Conservation (phyloP, 53 echinoderm and acorn worm species). For the Crossaster papposus region DNA sequence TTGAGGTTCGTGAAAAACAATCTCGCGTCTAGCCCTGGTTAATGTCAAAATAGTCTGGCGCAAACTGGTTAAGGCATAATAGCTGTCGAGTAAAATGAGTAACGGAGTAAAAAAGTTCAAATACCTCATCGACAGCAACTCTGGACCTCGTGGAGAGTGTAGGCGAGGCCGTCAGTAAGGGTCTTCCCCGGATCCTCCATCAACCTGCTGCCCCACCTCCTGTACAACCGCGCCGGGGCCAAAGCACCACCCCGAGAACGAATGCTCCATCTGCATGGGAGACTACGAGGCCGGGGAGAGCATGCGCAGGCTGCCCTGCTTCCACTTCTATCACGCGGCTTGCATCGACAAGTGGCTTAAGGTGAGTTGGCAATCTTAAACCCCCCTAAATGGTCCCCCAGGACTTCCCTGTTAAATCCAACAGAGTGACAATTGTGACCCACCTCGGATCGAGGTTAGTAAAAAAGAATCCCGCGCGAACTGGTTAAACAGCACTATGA, state of each 20-base stretch:
- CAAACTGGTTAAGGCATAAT: too few relatives aligned
- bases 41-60: too few relatives aligned
- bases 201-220: conserved; percentile 82
- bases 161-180: conserved; percentile 79
- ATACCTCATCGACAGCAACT: conserved; percentile 59
- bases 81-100: neutral
- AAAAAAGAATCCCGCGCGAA: too few relatives aligned
- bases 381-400: too few relatives aligned
- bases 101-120: too few relatives aligned
- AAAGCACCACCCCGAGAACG: conserved; percentile 19
- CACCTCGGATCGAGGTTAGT: too few relatives aligned
- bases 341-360: conserved; percentile 94
- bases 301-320: conserved; percentile 86
- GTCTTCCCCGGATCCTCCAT: conserved; percentile 72
- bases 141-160: conserved; percentile 78
- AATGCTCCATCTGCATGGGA: conserved; percentile 90
- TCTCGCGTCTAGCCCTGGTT: too few relatives aligned
- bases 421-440: too few relatives aligned
- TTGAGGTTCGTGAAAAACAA: too few relatives aligned
- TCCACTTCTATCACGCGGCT: conserved; percentile 83
- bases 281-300: conserved; percentile 81
- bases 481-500: too few relatives aligned
- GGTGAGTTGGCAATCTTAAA: conserved; percentile 76
- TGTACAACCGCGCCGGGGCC: conserved; percentile 34
- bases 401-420: too few relatives aligned